Evolutionary conservation across 2,113 vertebrate genomes (phyloP).

Genomic region (Varanus komodoensis): DNA sequence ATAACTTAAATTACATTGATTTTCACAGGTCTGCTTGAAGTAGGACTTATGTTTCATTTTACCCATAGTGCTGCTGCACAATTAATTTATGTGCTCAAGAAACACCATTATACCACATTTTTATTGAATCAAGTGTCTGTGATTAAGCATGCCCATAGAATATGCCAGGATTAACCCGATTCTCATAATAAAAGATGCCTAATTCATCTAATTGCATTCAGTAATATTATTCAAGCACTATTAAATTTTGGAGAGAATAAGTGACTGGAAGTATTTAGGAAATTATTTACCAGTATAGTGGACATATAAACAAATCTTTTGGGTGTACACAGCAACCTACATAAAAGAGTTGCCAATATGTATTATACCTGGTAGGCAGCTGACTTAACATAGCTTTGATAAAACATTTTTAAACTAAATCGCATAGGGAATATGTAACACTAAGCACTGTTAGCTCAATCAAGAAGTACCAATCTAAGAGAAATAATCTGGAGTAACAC

Average conservation of each 20-base stretch:
- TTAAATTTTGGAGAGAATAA: slow-evolving; percentile 66
- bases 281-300: slow-evolving; percentile 32
- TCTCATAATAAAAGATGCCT: slow-evolving; percentile 53
- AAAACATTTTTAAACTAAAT: background rate
- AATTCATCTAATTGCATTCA: slow-evolving; percentile 52
- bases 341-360: background rate
- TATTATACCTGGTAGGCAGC: background rate
- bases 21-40: too few relatives aligned
- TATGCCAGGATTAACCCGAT: slow-evolving; percentile 60
- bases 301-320: slow-evolving; percentile 63
- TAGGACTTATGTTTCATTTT: too few relatives aligned
- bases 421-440: background rate
- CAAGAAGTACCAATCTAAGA: background rate
- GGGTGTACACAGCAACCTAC: slow-evolving; percentile 43
- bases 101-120: background rate
- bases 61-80: background rate
- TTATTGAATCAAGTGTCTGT: slow-evolving; percentile 60
- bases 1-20: too few relatives aligned
- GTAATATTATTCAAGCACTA: slow-evolving; percentile 57
- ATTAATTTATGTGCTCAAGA: background rate
- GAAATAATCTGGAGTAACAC: background rate
- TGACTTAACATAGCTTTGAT: background rate
- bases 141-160: slow-evolving; percentile 61
- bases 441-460: background rate
- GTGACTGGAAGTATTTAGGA: slow-evolving; percentile 69